A percentile compares a stretch with the other conserved stretches of the same genome.
phyloP scores from a whole-genome alignment of 1,140 invertebrate genomes.

The Aphidius gifuensis region DNA sequence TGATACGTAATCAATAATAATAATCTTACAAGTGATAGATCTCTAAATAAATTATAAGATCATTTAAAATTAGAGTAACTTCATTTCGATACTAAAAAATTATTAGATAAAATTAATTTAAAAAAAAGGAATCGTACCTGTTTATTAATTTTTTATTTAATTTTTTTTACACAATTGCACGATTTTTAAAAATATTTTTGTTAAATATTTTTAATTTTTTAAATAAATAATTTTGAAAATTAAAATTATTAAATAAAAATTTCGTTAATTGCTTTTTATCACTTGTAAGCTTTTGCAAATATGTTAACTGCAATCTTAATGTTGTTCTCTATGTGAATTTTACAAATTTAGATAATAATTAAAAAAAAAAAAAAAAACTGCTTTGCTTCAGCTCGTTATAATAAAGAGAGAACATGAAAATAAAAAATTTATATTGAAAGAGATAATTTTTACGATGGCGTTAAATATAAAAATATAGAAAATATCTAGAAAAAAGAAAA shows the following conservation, averaged over 20 bases:
- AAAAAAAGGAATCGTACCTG: background rate
- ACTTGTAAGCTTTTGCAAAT: slow-evolving; percentile 15
- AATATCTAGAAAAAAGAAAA: too few species aligned
- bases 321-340: slow-evolving; percentile 19
- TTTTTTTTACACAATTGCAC: background rate
- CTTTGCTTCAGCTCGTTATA: background rate
- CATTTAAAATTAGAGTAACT: too few species aligned
- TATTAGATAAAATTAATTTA: too few species aligned
- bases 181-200: background rate
- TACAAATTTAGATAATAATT: slow-evolving; percentile 14
- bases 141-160: slow-evolving; percentile 1
- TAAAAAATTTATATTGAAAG: background rate
- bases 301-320: slow-evolving; percentile 18
- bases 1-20: too few species aligned
- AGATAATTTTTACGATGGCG: slow-evolving; percentile 12
- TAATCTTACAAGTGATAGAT: too few species aligned
- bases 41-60: too few species aligned
- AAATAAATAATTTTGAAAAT: slow-evolving; percentile 7
- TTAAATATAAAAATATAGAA: slow-evolving; percentile 3
- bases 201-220: background rate
- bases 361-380: slow-evolving; percentile 9
- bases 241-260: background rate
- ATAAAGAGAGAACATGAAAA: background rate
- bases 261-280: slow-evolving; percentile 15
- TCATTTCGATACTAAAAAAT: too few species aligned